Evolutionary conservation across 2,113 vertebrate genomes (phyloP).

Genomic region (Myrmophylax atrothorax): DNA sequence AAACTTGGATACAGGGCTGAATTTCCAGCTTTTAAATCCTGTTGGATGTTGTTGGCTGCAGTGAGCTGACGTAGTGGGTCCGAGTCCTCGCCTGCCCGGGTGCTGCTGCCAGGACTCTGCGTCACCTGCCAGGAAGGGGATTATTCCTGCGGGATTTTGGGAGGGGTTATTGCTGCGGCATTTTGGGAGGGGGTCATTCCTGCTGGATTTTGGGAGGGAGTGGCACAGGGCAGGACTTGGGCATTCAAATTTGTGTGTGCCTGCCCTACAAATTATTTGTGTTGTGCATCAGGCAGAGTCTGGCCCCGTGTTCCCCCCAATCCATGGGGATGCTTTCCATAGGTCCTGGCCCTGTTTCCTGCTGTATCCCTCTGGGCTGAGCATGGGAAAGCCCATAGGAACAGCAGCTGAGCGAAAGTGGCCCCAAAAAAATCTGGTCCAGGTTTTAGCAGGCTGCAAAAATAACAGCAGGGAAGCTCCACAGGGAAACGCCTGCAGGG

Average conservation of each 20-base stretch:
- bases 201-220: neutral
- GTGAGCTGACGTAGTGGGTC: neutral
- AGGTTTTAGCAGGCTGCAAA: slow-evolving; percentile 29
- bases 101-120: neutral
- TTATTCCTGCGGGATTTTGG: neutral
- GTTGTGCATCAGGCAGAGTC: fast-evolving
- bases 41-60: neutral
- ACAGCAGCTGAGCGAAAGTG: neutral
- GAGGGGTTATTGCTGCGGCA: neutral
- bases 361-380: neutral
- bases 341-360: neutral
- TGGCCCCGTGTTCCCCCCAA: fast-evolving
- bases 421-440: slow-evolving; percentile 45
- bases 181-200: neutral
- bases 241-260: neutral
- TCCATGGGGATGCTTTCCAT: neutral
- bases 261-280: fast-evolving
- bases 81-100: fast-evolving
- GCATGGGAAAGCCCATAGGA: neutral
- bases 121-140: neutral
- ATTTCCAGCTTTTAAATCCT: neutral
- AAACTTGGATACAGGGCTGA: neutral
- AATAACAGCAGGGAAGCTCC: slow-evolving; percentile 23
- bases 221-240: neutral
- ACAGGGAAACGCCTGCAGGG: neutral